Conservation (phyloP, 2,113 vertebrate genomes). For the Heteronetta atricapilla region DNA sequence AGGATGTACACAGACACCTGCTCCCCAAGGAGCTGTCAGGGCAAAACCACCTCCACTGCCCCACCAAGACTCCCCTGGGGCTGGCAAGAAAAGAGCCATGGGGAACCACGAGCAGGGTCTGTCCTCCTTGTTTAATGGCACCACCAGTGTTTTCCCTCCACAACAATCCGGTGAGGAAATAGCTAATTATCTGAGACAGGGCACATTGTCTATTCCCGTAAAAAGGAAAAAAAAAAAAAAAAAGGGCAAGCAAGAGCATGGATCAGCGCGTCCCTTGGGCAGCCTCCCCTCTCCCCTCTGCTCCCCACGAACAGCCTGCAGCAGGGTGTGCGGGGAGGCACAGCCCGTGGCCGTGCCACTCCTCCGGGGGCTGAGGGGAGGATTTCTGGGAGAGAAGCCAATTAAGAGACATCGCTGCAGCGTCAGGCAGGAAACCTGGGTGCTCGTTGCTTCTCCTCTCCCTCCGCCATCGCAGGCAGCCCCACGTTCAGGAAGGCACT, state of each 20-base stretch:
- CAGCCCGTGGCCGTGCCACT: neutral
- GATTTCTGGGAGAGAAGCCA: constrained; percentile 49
- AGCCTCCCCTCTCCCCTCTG: neutral
- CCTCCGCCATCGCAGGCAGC: neutral
- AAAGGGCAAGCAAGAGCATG: neutral
- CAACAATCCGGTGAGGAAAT: constrained; percentile 7
- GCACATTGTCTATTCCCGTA: neutral
- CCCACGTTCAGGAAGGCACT: fast-evolving
- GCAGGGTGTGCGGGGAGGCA: neutral
- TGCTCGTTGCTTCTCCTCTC: constrained; percentile 33
- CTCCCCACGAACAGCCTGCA: neutral
- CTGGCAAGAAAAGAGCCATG: neutral
- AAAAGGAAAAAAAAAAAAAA: neutral
- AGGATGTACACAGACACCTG: neutral
- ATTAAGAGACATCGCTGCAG: constrained; percentile 32
- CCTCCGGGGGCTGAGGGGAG: neutral
- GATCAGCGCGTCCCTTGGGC: neutral
- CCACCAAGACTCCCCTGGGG: neutral
- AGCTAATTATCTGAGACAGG: constrained; percentile 20
- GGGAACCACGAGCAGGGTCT: neutral
- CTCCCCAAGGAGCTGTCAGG: neutral
- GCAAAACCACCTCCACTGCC: neutral
- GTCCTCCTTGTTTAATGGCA: neutral
- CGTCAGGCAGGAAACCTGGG: constrained; percentile 9
- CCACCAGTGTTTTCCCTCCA: constrained; percentile 14